phyloP scores from a whole-genome alignment of 2,113 vertebrate genomes.

The Microcebus tavaratra region DNA sequence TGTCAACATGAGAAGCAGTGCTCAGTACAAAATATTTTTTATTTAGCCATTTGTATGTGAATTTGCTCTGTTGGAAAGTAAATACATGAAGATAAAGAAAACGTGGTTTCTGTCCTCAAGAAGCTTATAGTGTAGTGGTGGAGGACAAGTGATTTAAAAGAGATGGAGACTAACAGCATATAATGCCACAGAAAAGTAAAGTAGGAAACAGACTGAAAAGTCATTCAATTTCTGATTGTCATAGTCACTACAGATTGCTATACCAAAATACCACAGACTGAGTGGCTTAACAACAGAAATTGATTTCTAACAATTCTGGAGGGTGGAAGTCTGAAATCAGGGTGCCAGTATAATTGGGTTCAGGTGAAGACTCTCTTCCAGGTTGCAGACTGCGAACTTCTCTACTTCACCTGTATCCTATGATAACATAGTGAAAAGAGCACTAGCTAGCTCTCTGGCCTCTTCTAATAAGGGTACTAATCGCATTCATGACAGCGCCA shows the following conservation, averaged over 20 bases:
- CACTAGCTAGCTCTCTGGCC: too few relatives aligned
- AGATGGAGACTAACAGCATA: not conserved
- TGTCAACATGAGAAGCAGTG: rapidly evolving
- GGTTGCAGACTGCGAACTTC: not conserved
- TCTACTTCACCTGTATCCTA: not conserved
- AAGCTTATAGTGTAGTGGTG: not conserved
- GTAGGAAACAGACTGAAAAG: not conserved
- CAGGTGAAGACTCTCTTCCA: not conserved
- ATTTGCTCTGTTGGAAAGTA: not conserved
- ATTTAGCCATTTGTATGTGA: not conserved
- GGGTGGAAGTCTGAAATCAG: not conserved
- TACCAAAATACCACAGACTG: not conserved
- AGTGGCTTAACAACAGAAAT: not conserved
- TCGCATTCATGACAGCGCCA: not conserved
- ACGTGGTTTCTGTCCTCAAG: not conserved
- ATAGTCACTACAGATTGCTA: not conserved
- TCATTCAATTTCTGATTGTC: not conserved
- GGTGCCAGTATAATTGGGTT: not conserved
- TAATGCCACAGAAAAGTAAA: not conserved
- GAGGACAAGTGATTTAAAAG: not conserved
- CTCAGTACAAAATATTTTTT: not conserved
- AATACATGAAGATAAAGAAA: not conserved
- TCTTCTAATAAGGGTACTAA: not conserved
- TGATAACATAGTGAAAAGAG: not conserved
- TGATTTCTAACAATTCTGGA: not conserved